Evolutionary conservation across 2,888 invertebrate species (phyloP).

Genomic region (Conus canariensis): DNA sequence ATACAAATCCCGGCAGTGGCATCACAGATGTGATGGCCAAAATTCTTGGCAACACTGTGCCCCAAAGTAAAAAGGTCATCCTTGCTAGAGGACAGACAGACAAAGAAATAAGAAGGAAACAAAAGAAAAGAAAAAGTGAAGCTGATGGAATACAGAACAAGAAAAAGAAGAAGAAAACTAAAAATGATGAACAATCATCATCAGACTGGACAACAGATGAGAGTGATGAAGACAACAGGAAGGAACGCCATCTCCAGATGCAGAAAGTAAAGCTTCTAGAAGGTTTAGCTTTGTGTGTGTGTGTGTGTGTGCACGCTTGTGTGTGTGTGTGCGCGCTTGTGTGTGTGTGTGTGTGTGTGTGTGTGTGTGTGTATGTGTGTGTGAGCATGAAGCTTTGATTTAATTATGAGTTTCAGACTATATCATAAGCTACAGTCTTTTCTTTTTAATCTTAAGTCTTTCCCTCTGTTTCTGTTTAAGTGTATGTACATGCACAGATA

Average conservation of each 20-base stretch:
- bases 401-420: no score
- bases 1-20: slow-evolving; percentile 24
- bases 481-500: no score
- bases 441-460: no score
- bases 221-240: slow-evolving; percentile 27
- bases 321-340: slow-evolving; percentile 21
- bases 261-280: neutral
- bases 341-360: slow-evolving; percentile 23
- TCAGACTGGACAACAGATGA: slow-evolving; percentile 32
- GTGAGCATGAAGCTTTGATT: neutral
- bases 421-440: no score
- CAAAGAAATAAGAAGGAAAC: slow-evolving; percentile 43
- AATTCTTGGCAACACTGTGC: slow-evolving; percentile 61
- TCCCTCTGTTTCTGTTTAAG: no score
- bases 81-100: slow-evolving; percentile 64
- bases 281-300: slow-evolving; percentile 7
- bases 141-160: neutral
- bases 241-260: neutral
- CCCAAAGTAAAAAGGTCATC: slow-evolving; percentile 58
- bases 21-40: slow-evolving; percentile 44
- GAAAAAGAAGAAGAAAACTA: slow-evolving; percentile 10
- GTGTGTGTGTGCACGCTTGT: slow-evolving; percentile 31
- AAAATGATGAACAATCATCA: slow-evolving; percentile 15
- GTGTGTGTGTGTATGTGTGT: slow-evolving; percentile 33
- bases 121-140: slow-evolving; percentile 1